phyloP scores from a whole-genome alignment of 2,888 invertebrate genomes.

The Nephrocerus scutellatus region DNA sequence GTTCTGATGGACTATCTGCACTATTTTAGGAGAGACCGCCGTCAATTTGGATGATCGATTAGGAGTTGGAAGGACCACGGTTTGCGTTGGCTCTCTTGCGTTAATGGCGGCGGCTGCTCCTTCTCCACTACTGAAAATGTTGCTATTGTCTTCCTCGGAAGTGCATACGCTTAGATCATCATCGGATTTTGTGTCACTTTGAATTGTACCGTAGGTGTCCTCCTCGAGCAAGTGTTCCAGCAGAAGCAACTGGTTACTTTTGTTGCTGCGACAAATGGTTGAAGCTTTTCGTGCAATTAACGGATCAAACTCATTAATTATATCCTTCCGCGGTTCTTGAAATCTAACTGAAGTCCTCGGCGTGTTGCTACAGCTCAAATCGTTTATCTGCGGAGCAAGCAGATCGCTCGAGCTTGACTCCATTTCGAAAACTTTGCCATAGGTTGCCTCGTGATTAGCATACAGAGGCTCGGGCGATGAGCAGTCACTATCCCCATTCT shows the following conservation, averaged over 20 bases:
- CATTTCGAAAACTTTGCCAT: conserved; percentile 44
- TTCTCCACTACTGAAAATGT: conserved; percentile 19
- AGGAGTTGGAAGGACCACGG: conserved; percentile 20
- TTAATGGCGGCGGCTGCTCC: conserved; percentile 11
- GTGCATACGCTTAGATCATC: conserved; percentile 50
- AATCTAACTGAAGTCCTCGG: no score
- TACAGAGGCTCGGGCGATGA: conserved; percentile 43
- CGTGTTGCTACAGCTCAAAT: conserved; percentile 26
- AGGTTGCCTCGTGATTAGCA: conserved; percentile 44
- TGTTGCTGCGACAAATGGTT: conserved; percentile 33
- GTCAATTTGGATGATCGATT: conserved; percentile 10
- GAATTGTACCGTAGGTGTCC: conserved; percentile 60
- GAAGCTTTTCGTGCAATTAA: conserved; percentile 37
- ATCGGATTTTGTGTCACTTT: conserved; percentile 38
- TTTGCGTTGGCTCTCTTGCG: conserved; percentile 10
- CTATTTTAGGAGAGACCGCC: conserved; percentile 19
- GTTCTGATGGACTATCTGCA: conserved; percentile 43
- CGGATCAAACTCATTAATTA: conserved; percentile 71
- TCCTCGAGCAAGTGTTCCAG: conserved; percentile 62
- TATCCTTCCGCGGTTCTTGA: conserved; percentile 44
- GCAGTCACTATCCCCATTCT: conserved; percentile 22
- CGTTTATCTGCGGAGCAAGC: conserved; percentile 31
- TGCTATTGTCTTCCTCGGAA: conserved; percentile 45
- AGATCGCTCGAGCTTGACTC: conserved; percentile 35
- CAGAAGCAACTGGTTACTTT: conserved; percentile 58